These are phyloP conservation scores for Phoxinus phoxinus DNA, from an alignment of 2,113 vertebrate genomes.

Conservation along the genomic window DNA sequence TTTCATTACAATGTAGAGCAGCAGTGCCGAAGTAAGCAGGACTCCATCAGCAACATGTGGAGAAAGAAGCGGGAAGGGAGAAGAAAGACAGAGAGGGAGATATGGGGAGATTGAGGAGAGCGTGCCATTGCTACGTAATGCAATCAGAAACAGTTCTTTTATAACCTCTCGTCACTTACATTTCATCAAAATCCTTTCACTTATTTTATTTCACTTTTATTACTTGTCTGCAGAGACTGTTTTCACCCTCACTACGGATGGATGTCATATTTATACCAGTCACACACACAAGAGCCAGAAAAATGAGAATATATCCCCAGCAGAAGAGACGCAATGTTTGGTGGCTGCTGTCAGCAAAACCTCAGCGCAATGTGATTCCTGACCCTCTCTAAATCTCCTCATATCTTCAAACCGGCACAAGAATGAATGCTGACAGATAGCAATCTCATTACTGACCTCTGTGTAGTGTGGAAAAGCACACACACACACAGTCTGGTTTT, in stretches of 20 bases:
- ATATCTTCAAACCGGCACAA: conserved; percentile 51
- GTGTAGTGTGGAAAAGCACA: conserved; percentile 23
- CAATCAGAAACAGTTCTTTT: conserved; percentile 58
- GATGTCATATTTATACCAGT: conserved; percentile 67
- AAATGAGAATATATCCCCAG: conserved; percentile 44
- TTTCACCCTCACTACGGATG: conserved; percentile 40
- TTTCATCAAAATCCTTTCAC: conserved; percentile 60
- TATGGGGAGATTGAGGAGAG: conserved; percentile 54
- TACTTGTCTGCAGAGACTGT: conserved; percentile 57
- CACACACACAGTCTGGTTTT: conserved; percentile 14
- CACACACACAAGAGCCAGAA: conserved; percentile 42
- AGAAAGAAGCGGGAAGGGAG: conserved; percentile 15
- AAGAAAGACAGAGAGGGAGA: conserved; percentile 50
- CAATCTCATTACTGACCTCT: conserved; percentile 62
- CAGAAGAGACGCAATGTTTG: neutral
- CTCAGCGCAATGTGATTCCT: conserved; percentile 35
- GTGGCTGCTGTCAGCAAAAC: conserved; percentile 12
- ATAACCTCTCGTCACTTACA: conserved; percentile 67
- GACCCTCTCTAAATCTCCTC: conserved; percentile 43
- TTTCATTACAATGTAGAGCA: conserved; percentile 73
- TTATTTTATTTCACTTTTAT: conserved; percentile 67
- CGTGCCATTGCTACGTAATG: conserved; percentile 53
- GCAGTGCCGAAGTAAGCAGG: conserved; percentile 52
- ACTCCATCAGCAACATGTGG: conserved; percentile 51
- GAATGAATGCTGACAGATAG: conserved; percentile 53